A percentile compares a stretch with the other conserved stretches of the same genome.
Evolutionary conservation across 2,113 vertebrate species (phyloP).

Genomic region (Cichladusa arquata): DNA sequence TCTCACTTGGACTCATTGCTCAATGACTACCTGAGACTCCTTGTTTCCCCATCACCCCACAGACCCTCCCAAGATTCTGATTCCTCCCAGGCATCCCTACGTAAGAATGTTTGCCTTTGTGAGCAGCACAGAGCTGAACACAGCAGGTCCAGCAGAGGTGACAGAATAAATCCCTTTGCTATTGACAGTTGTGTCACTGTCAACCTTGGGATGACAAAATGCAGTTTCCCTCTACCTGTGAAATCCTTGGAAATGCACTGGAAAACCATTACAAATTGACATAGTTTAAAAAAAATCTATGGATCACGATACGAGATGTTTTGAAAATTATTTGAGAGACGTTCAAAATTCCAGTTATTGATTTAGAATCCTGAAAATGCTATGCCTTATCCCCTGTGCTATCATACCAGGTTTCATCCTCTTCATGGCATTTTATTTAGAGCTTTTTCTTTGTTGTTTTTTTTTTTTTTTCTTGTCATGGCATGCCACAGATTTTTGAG

Average conservation of each 20-base stretch:
- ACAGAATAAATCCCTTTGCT: not conserved
- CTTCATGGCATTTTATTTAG: not conserved
- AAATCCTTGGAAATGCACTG: not conserved
- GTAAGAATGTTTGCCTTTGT: no score
- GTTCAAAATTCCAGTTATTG: not conserved
- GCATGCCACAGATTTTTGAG: not conserved
- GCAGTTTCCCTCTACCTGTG: not conserved
- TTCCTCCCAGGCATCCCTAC: not conserved
- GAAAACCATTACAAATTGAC: not conserved
- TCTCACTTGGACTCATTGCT: not conserved
- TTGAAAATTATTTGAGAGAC: not conserved
- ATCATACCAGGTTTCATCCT: not conserved
- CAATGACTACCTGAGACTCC: not conserved
- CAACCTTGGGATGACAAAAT: not conserved
- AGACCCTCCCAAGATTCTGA: not conserved
- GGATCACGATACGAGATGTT: not conserved
- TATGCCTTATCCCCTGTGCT: not conserved
- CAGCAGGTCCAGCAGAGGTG: not conserved
- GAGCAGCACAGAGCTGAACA: not conserved
- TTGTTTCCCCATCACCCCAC: not conserved
- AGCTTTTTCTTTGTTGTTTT: not conserved
- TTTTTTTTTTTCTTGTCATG: not conserved
- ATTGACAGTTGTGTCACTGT: not conserved
- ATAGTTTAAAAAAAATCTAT: rapidly evolving
- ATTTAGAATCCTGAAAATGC: not conserved